Evolutionary conservation across 2,113 vertebrate species (phyloP).

Genomic region (Nothocercus julius): DNA sequence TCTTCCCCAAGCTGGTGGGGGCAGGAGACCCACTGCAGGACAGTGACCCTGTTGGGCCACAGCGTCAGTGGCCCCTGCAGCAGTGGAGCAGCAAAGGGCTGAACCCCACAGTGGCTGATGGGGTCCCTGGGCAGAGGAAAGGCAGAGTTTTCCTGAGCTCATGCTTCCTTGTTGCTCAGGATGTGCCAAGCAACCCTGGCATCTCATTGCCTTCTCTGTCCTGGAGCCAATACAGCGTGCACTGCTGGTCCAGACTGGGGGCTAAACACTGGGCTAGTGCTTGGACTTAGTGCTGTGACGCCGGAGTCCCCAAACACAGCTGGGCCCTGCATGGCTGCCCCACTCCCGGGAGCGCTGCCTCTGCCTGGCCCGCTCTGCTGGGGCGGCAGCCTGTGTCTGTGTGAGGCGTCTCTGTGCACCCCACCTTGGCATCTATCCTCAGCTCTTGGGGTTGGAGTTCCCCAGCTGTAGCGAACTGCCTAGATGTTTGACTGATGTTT

Average conservation of each 20-base stretch:
- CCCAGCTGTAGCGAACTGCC: not conserved
- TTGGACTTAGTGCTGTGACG: not conserved
- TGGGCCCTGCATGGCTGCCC: not conserved
- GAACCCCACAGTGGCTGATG: not conserved
- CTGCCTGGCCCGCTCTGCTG: not conserved
- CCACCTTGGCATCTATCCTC: not conserved
- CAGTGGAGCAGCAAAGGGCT: not conserved
- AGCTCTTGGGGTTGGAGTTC: not conserved
- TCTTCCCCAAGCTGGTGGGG: not conserved
- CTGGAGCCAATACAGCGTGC: not conserved
- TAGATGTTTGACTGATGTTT: not conserved
- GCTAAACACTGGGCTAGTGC: not conserved
- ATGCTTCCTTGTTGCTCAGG: not conserved
- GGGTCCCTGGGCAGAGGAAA: not conserved
- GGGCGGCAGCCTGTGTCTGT: not conserved
- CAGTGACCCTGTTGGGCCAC: not conserved
- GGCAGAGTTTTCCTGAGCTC: not conserved
- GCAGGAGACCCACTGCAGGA: not conserved
- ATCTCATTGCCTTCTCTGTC: not conserved
- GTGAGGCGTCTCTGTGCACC: not conserved
- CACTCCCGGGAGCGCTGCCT: accelerated
- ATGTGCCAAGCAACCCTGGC: not conserved
- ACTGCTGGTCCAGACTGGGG: not conserved
- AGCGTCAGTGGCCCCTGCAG: not conserved
- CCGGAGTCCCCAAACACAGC: not conserved